These are phyloP conservation scores for Atrichornis clamosus DNA, from an alignment of 2,113 vertebrate species.

Conservation along the genomic window DNA sequence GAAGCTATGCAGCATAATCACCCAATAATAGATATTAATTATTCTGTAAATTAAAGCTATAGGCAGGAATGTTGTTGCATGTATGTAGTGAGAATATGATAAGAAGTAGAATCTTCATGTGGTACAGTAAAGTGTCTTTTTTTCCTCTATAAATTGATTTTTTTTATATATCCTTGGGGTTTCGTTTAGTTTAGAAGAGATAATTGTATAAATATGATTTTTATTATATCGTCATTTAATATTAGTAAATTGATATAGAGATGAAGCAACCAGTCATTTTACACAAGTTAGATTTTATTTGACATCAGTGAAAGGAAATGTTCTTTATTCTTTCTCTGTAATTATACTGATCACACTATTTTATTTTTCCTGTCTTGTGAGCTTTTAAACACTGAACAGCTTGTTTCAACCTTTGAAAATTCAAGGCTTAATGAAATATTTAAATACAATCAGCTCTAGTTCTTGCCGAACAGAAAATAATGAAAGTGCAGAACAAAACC, in stretches of 20 bases:
- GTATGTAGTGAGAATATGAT: not conserved
- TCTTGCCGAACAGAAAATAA: not conserved
- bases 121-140: not conserved
- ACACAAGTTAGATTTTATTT: not conserved
- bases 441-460: not conserved
- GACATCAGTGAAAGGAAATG: conserved; percentile 11
- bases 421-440: not conserved
- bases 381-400: conserved; percentile 4
- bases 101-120: not conserved
- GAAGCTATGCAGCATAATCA: not conserved
- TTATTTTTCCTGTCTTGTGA: conserved; percentile 16
- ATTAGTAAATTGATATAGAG: not conserved
- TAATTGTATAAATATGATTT: not conserved
- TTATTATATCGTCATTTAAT: not conserved
- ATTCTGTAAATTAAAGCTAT: not conserved
- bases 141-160: not conserved
- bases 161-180: not conserved
- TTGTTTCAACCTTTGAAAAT: conserved; percentile 26
- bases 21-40: not conserved
- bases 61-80: not conserved
- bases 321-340: conserved; percentile 34
- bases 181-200: not conserved
- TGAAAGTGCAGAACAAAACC: not conserved
- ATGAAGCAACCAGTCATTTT: conserved; percentile 1
- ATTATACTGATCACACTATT: conserved; percentile 45